Percentiles rank a stretch among this genome's conserved stretches.
phyloP scores from a whole-genome alignment of 2,888 invertebrate genomes.

The Diplazon laetatorius region DNA sequence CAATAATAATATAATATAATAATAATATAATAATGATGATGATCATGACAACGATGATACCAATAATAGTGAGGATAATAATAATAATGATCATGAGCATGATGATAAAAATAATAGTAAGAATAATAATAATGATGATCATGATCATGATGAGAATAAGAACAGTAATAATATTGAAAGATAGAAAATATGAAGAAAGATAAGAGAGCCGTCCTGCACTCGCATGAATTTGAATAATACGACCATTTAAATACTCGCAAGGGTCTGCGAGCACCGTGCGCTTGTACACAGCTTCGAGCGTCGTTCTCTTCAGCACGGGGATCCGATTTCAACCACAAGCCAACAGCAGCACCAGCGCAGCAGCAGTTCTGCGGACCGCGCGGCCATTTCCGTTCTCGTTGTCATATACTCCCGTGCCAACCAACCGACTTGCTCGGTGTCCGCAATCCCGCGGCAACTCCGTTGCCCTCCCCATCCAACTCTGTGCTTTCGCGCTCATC shows the following conservation, averaged over 20 bases:
- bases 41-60: too few relatives aligned
- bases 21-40: too few relatives aligned
- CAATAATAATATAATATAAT: too few relatives aligned
- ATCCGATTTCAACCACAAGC: constrained; percentile 31
- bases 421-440: constrained; percentile 24
- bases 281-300: constrained; percentile 23
- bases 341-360: constrained; percentile 37
- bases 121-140: too few relatives aligned
- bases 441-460: constrained; percentile 4
- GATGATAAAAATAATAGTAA: too few relatives aligned
- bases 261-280: constrained; percentile 32
- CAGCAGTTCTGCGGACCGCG: constrained; percentile 46
- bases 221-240: constrained; percentile 73
- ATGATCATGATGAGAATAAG: too few relatives aligned
- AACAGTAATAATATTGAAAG: constrained; percentile 26
- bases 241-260: constrained; percentile 76
- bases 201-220: constrained; percentile 58
- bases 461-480: neutral
- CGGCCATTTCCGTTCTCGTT: constrained; percentile 59
- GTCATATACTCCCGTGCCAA: constrained; percentile 31
- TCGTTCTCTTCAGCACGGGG: constrained; percentile 20
- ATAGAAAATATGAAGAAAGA: constrained; percentile 42
- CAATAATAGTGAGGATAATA: too few relatives aligned
- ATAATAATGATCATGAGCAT: too few relatives aligned
- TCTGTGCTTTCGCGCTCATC: constrained; percentile 21